Evolutionary conservation across 2,113 vertebrate genomes (phyloP).

Genomic region (Promerops cafer): DNA sequence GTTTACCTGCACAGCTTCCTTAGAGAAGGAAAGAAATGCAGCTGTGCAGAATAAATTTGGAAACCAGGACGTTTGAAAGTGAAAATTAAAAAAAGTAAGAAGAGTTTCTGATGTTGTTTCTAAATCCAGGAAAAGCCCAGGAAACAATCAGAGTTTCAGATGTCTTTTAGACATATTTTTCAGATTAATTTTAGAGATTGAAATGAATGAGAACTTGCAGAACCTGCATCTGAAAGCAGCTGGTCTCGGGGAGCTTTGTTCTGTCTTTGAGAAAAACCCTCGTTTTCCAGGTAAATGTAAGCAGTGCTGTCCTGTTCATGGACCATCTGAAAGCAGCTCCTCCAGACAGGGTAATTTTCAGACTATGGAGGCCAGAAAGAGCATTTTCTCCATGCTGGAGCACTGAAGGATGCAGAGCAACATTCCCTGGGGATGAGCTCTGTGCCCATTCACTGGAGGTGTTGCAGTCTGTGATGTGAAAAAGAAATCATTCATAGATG

Average conservation of each 20-base stretch:
- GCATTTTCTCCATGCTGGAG: not conserved
- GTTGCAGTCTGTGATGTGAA: not conserved
- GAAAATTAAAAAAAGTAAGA: not conserved
- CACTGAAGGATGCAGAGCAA: not conserved
- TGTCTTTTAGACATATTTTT: not conserved
- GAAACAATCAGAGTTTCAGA: not conserved
- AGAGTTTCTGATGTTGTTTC: not conserved
- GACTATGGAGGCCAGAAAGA: not conserved
- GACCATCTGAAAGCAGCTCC: not conserved
- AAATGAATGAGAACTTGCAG: not conserved
- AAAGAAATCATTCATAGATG: fast-evolving
- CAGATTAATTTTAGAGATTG: not conserved
- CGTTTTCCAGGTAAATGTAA: fast-evolving
- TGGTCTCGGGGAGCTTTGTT: not conserved
- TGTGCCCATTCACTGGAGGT: not conserved
- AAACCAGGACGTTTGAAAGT: not conserved
- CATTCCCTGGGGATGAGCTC: not conserved
- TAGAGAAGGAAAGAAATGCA: not conserved
- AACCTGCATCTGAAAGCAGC: not conserved
- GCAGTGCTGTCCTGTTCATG: not conserved
- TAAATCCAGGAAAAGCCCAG: not conserved
- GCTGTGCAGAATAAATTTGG: not conserved
- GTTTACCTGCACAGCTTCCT: not conserved
- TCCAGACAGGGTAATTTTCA: not conserved
- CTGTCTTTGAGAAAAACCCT: not conserved